Evolutionary conservation across 2,797 vertebrate genomes (phyloP), one percentile per base, ranked within the genome.

Genomic region (Chloroceryle amazona): DNA sequence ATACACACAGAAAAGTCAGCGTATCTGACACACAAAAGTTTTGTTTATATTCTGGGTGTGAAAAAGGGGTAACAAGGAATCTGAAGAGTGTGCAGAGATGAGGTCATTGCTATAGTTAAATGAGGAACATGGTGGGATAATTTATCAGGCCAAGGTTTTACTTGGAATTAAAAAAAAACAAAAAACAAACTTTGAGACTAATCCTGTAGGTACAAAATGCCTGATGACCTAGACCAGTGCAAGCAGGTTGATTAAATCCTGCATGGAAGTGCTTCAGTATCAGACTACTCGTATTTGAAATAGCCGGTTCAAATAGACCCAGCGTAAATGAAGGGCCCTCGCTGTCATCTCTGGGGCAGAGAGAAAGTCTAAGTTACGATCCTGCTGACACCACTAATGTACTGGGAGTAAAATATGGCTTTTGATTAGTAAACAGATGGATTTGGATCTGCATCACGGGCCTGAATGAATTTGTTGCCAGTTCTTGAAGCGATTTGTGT

Each of bases 351-450:
- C 66, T 54, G 60, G 82, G 62, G 62, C 81, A 94, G 88, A 94
- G 42, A 94, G 49, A 85, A 93, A 71, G 55, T 79, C 80, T 35
- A 16, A 81, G 78, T 54, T 62, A 72, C 8, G 37, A 20, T 84
- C 70, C 46, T 93, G 80, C 92, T 95, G 94, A 94, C 70, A 76
- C 85, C 82, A 79, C 86, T 72, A 17, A 62, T 71, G 63, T 70
- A 37, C 79, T 95, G 49, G 12, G 33, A 96, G 88, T 97, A 81
- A 96, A 95, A 96, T 97, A 95, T 46, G 96, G 96, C 93, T 97
- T 97, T 97, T 96, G 93, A 97, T 98, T 97, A 98, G 97, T 91
- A 97, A 98, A 96, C 98, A 98, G 98, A 98, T 98, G 98, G 97
- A 90, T 96, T 95, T 90, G 89, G 92, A 94, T 97, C 95, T 95